Base-by-base conservation (phyloP, 1,140 invertebrate species). In the Drosophila kikkawai region DNA sequence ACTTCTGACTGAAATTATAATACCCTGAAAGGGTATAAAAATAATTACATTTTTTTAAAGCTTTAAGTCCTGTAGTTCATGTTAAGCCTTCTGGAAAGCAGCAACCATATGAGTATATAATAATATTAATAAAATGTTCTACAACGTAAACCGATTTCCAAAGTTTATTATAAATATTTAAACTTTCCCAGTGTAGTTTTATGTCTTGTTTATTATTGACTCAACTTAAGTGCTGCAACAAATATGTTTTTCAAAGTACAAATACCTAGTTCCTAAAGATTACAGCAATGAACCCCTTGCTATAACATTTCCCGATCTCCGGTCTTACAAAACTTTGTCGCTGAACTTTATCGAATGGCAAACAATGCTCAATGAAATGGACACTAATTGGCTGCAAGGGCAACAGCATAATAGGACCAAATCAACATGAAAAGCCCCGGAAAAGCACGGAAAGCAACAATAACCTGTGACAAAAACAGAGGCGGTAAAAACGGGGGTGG, bases 381-480 rank as follows among this genome's bases (percentile, higher is more conserved):
- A 77, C 80, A 85, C 74, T 91, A 91, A 91, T 91, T 91, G 90
- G 48, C 59, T 45, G 76, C 91, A 91, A 92, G 91, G 91, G 85
- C 90, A 92, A 76, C 79, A 69, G 57, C 74, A 78, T 55, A 78
- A 79, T 66, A 61, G 45, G 56, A 41, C 42, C 58, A 42, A 79
- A 47, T 79, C 57, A 60, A 74, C 70, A 56, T 75, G 42, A 65
- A 74, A 75, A 75, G 74, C 57, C 51, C 81, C 84, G 80, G 83
- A 91, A 82, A 91, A 83, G 77, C 82, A 60, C 79, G 53, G 34
- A 15, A 39, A 50, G 56, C 47, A 71, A 69, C 53, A 70, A 65
- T 42, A 45, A 59, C 47, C 51, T 42, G 29, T 75, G 41, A 75
- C 39, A 75, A 36, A 65, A 63, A 15, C 26, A 15, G 11, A 15